Conservation (phyloP, 35 echinoderm and acorn worm species). For the Anneissia japonica region DNA sequence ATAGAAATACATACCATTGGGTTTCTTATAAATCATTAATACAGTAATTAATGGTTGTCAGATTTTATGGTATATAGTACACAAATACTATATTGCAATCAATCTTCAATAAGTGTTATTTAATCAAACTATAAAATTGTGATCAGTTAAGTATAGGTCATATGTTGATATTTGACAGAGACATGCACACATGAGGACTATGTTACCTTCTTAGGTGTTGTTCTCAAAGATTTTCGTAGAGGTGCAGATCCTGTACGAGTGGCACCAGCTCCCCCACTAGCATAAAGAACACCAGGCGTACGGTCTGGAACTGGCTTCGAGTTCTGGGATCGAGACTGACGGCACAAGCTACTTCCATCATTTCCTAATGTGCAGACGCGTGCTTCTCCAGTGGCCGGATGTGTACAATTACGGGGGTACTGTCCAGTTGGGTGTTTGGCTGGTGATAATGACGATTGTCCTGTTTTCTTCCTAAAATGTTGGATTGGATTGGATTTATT, state of each 20-base stretch:
- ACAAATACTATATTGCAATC: too few relatives aligned
- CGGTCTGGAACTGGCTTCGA: conserved; percentile 78
- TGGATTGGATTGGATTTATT: too few relatives aligned
- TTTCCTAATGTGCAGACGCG: conserved; percentile 65
- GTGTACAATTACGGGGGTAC: conserved; percentile 43
- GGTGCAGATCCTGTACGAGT: background rate
- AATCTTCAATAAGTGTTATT: too few relatives aligned
- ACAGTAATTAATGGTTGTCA: too few relatives aligned
- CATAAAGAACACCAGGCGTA: conserved; percentile 17
- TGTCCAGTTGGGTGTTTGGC: conserved; percentile 81
- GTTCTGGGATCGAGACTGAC: conserved; percentile 79
- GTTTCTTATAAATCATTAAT: too few relatives aligned
- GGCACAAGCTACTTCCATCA: conserved; percentile 63
- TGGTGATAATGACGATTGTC: conserved; percentile 50
- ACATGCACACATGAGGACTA: too few relatives aligned
- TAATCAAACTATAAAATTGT: too few relatives aligned
- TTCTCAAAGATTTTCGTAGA: background rate
- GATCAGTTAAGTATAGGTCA: too few relatives aligned
- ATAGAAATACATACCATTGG: too few relatives aligned
- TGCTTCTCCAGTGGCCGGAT: conserved; percentile 51
- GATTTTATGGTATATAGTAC: too few relatives aligned
- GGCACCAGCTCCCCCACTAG: too few relatives aligned
- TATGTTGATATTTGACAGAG: too few relatives aligned
- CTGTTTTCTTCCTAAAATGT: conserved; percentile 66
- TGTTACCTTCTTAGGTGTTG: background rate